Evolutionary conservation across 92 coral and sea anemone species (phyloP).

Genomic region (Phymanthus crucifer): DNA sequence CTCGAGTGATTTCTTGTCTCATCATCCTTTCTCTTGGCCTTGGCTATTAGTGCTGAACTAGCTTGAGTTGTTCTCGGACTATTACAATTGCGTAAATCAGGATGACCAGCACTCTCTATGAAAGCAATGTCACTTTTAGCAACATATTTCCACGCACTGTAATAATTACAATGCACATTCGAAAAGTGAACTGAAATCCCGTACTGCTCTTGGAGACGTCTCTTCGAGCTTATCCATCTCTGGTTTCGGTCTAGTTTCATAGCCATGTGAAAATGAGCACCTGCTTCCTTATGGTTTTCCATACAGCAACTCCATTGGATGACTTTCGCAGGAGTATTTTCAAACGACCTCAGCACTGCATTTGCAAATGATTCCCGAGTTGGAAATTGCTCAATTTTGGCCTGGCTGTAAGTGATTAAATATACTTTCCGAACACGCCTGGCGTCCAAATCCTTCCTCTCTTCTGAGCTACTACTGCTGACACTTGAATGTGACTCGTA

Average conservation of each 20-base stretch:
- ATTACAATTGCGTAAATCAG: conserved; percentile 36
- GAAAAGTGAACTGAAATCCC: conserved; percentile 49
- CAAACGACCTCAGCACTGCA: too few relatives aligned
- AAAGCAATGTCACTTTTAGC: conserved; percentile 27
- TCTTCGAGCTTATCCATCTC: conserved; percentile 39
- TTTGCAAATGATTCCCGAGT: conserved; percentile 45
- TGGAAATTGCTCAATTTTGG: conserved; percentile 32
- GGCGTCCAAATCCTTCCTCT: not conserved
- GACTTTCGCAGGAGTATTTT: conserved; percentile 36
- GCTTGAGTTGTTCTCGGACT: conserved; percentile 31
- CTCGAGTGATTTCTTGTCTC: not conserved
- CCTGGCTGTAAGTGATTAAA: conserved; percentile 50
- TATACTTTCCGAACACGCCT: conserved; percentile 16
- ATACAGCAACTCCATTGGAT: conserved; percentile 39
- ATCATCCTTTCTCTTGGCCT: not conserved
- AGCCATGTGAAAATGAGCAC: conserved; percentile 37
- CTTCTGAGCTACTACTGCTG: not conserved
- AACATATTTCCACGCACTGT: conserved; percentile 50
- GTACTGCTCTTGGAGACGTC: conserved; percentile 15
- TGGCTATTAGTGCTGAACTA: not conserved
- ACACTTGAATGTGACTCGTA: not conserved
- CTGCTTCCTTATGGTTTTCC: conserved; percentile 28
- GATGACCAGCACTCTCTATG: conserved; percentile 38
- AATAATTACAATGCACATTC: conserved; percentile 40
- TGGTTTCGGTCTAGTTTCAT: conserved; percentile 38